Base-by-base conservation (phyloP, 2,113 vertebrate genomes). In the Sinocyclocheilus rhinocerous region DNA sequence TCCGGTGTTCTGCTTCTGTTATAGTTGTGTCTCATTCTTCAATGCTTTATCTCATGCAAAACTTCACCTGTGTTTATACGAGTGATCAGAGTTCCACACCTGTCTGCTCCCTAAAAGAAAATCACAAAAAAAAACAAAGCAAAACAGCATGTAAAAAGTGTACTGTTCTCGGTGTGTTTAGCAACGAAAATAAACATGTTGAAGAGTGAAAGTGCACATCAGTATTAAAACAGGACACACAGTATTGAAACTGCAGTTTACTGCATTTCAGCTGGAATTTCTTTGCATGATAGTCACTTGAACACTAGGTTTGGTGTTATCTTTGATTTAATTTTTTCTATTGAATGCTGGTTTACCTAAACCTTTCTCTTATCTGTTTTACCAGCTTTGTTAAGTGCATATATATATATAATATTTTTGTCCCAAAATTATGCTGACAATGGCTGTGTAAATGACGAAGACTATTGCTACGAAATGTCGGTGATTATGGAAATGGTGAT, bases 281-380 rank as follows among this genome's bases (percentile, higher is more conserved):
- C 84, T 91, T 92, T 95, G 94, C 94, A 95, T 95, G 95, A 93
- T 87, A 70, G 88, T 93, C 92, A 91, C 87, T 89, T 80, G 87
- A 90, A 92, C 87, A 90, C 83, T 89, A 90, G 81, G 91, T 92
- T 92, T 91, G 88, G 88, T 89, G 87, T 81, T 91, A 85, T 89
- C 84, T 29, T 86, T 92, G 29, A 67, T 90, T 88, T 33, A 2
- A 48, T 79, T 82, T 85, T 93, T 94, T 94, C 91, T 94, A 93
- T 93, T 93, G 92, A 93, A 94, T 94, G 93, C 93, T 92, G 91
- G 82, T 93, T 89, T 81, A 89, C 91, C 90, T 92, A 87, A 7
- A 92, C 84, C 88, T 92, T 91, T 92, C 90, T 88, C 82, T 82
- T 91, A 76, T 92, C 89, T 91, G 88, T 93, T 94, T 94, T 93